Percentiles rank a stretch among this genome's conserved stretches.
phyloP scores from a whole-genome alignment of 2,797 vertebrate species.

The Microchirus variegatus region DNA sequence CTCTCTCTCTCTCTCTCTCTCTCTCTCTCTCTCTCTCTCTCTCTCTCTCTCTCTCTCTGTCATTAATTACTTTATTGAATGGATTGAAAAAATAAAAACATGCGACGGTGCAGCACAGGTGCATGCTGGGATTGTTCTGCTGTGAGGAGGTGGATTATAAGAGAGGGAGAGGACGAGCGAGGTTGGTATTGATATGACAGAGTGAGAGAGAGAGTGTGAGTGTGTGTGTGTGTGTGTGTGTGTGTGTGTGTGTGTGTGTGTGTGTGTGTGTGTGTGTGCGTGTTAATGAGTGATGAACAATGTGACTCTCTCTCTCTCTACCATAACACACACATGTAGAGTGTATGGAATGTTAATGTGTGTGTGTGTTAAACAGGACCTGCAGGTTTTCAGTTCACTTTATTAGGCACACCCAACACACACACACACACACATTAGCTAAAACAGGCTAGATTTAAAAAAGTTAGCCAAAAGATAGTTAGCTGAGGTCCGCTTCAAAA shows the following conservation, averaged over 20 bases:
- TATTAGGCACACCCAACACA: not conserved
- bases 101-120: constrained; percentile 53
- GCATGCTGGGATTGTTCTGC: constrained; percentile 68
- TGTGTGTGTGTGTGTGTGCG: not conserved
- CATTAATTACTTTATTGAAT: not conserved
- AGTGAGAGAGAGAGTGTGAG: too few relatives aligned
- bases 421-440: not conserved
- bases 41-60: accelerated
- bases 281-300: constrained; percentile 54
- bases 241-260: not conserved
- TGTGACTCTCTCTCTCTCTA: constrained; percentile 7
- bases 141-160: constrained; percentile 47
- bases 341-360: constrained; percentile 1
- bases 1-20: too few relatives aligned
- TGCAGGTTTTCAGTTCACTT: constrained; percentile 24
- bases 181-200: constrained; percentile 52
- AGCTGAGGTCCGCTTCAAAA: too few relatives aligned
- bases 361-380: constrained; percentile 11
- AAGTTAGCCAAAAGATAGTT: too few relatives aligned
- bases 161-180: constrained; percentile 44
- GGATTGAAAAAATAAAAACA: constrained; percentile 32
- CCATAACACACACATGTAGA: not conserved
- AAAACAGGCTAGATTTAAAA: too few relatives aligned
- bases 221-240: not conserved
- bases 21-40: too few relatives aligned